Base-by-base conservation (phyloP, 2,113 vertebrate species). In the Bufo bufo region DNA sequence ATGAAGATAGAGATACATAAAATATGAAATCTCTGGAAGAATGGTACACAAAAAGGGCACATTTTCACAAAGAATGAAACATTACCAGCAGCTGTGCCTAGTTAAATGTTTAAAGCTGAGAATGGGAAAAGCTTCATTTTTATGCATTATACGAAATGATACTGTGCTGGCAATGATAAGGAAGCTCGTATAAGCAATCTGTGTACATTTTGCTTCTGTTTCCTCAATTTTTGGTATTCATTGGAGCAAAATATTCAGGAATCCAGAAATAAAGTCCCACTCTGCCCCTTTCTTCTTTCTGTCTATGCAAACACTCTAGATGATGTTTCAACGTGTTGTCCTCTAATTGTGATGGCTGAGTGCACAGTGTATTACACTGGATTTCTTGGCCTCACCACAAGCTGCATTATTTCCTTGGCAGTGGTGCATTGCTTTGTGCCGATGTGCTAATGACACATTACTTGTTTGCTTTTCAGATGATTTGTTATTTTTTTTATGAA, bases 71-170 rank as follows among this genome's bases (percentile, higher is more conserved):
- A 84, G 87, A 89, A 89, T 89, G 87, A 84, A 84, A 77, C 82
- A 84, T 89, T 89, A 77, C 82, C 59, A 65, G 82, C 87, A 89
- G 87, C 87, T 89, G 87, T 89, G 81, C 87, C 87, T 89, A 88
- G 87, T 88, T 88, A 88, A 72, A 88, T 16, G 63, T 84, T 84
- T 84, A 89, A 84, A 89, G 72, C 87, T 10, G 61, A 69, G 82
- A 89, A 77, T 77, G 61, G 59, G 87, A 77, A 80, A 75, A 66
- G 82, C 74, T 84, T 89, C 82, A 56, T 89, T 84, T 89, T 89
- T 77, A 84, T 89, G 72, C 82, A 77, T 89, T 78, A 89, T 89
- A 72, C 50, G 52, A 84, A 89, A 84, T 58, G 87, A 84, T 89
- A 75, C 82, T 78, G 58, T 78, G 72, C 49, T 84, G 82, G 87